Conservation (phyloP, 2,797 vertebrate genomes). For the Acanthurus lineatus region DNA sequence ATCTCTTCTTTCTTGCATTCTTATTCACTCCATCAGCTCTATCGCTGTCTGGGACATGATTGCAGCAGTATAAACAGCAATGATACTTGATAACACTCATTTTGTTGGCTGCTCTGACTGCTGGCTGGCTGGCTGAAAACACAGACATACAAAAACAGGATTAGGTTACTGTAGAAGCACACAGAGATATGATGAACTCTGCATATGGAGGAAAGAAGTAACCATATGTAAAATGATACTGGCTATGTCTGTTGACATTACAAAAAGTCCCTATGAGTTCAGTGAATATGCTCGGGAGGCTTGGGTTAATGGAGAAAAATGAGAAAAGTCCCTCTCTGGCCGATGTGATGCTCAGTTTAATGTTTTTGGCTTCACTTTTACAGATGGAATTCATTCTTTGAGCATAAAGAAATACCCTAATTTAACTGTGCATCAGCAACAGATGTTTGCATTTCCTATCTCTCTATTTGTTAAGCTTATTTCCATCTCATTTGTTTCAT, state of each 20-base stretch:
- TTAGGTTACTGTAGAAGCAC: conserved; percentile 63
- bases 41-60: conserved; percentile 63
- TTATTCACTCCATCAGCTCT: conserved; percentile 42
- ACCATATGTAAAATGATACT: conserved; percentile 27
- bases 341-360: background rate
- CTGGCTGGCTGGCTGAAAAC: conserved; percentile 11
- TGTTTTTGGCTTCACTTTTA: background rate
- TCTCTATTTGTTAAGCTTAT: conserved; percentile 46
- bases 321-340: background rate
- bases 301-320: background rate
- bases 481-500: conserved; percentile 52
- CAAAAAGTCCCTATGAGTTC: conserved; percentile 25
- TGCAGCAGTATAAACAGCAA: conserved; percentile 59
- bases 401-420: conserved; percentile 21
- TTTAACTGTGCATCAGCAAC: conserved; percentile 31
- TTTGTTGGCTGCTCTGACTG: conserved; percentile 53
- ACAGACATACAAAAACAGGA: conserved; percentile 63
- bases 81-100: conserved; percentile 65
- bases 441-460: conserved; percentile 25
- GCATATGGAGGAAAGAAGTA: conserved; percentile 36
- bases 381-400: conserved; percentile 31
- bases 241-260: conserved; percentile 2
- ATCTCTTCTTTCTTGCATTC: conserved; percentile 42
- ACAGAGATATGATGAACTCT: conserved; percentile 39
- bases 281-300: background rate